Evolutionary conservation across 2,797 vertebrate genomes (phyloP).

Genomic region (Semaprochilodus insignis): DNA sequence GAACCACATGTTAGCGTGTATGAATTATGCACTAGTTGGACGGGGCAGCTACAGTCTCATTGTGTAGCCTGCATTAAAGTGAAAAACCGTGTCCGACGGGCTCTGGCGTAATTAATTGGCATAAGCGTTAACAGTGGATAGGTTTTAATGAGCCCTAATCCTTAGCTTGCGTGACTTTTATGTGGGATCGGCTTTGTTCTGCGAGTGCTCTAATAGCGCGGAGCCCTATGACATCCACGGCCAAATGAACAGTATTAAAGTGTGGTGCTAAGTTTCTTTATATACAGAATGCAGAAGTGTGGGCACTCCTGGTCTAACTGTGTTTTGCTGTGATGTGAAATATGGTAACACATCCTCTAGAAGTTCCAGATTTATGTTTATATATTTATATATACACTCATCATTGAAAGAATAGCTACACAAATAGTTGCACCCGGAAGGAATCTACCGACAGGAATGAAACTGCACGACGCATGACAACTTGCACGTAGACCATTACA

Average conservation of each 20-base stretch:
- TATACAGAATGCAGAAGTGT: too few species aligned
- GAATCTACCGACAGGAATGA: too few species aligned
- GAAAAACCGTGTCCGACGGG: not conserved
- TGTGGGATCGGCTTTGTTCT: not conserved
- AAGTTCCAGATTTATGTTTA: too few species aligned
- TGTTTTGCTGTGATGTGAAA: too few species aligned
- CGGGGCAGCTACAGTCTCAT: slow-evolving; percentile 6
- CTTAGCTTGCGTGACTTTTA: slow-evolving; percentile 15
- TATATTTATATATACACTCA: too few species aligned
- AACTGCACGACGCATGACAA: too few species aligned
- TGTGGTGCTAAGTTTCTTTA: too few species aligned
- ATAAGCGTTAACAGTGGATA: slow-evolving; percentile 25
- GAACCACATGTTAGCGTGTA: slow-evolving; percentile 26
- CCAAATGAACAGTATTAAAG: not conserved
- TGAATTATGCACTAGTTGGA: slow-evolving; percentile 21
- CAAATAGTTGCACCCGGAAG: too few species aligned
- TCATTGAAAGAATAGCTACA: too few species aligned
- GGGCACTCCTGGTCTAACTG: too few species aligned
- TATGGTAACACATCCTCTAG: too few species aligned
- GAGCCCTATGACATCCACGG: not conserved
- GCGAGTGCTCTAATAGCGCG: not conserved
- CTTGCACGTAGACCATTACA: too few species aligned
- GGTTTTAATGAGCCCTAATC: slow-evolving; percentile 27
- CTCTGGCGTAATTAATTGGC: slow-evolving; percentile 16
- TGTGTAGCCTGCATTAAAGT: slow-evolving; percentile 32